A percentile compares a stretch with the other conserved stretches of the same genome.
phyloP scores from a whole-genome alignment of 2,888 invertebrate species.

The Seira musarum region DNA sequence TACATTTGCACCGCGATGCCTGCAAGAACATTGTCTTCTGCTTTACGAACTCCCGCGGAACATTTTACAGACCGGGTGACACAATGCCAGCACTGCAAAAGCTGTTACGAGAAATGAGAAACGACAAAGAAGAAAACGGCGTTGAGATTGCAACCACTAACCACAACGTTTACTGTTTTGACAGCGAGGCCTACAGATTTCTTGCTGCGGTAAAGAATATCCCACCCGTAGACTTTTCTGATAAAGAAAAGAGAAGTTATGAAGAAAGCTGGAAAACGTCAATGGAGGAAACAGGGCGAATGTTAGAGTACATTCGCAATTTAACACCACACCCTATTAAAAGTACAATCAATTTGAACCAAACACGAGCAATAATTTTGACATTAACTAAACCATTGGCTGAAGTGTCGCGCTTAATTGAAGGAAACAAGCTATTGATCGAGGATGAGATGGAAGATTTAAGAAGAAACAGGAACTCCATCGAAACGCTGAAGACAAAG shows the following conservation, averaged over 20 bases:
- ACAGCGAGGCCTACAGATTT: slow-evolving; percentile 29
- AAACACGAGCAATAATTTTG: not conserved
- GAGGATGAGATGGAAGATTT: not conserved
- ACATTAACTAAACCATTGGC: not conserved
- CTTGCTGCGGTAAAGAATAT: slow-evolving; percentile 22
- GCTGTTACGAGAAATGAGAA: no score
- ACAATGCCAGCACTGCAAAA: not conserved
- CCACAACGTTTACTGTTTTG: slow-evolving; percentile 21
- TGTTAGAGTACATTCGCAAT: not conserved
- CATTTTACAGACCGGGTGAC: slow-evolving; percentile 42
- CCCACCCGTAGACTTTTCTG: not conserved
- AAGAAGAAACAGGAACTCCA: not conserved
- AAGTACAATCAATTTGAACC: not conserved
- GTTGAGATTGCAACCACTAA: not conserved
- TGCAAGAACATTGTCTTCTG: slow-evolving; percentile 44
- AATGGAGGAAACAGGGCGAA: not conserved
- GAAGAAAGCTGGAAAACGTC: slow-evolving; percentile 12
- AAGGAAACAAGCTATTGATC: not conserved
- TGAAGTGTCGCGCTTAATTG: not conserved
- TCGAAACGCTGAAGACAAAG: not conserved
- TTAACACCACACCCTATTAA: not conserved
- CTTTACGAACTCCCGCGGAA: slow-evolving; percentile 43
- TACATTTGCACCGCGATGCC: slow-evolving; percentile 24
- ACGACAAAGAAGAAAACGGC: no score
- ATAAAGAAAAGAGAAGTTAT: not conserved